Evolutionary conservation across 2,888 invertebrate genomes (phyloP).

Genomic region (Blastobasis lacticolella): DNA sequence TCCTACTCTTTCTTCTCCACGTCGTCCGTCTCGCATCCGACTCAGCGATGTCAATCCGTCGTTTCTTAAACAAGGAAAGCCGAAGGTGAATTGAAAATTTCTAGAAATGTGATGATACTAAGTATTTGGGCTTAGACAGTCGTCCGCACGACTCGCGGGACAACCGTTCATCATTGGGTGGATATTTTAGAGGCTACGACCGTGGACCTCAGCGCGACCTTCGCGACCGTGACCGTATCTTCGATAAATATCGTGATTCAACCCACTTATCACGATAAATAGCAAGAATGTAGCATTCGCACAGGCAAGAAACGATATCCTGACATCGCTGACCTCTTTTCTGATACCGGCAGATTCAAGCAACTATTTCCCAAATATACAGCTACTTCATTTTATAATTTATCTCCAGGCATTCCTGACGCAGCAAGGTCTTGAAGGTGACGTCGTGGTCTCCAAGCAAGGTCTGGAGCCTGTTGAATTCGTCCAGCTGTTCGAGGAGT

Average conservation of each 20-base stretch:
- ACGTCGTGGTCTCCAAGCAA: slow-evolving; percentile 76
- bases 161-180: slow-evolving; percentile 61
- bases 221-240: slow-evolving; percentile 70
- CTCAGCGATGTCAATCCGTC: too few species aligned
- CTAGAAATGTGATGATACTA: slow-evolving; percentile 28
- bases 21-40: too few species aligned
- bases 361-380: not conserved
- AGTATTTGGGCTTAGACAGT: slow-evolving; percentile 65
- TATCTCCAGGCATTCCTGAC: not conserved
- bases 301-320: not conserved
- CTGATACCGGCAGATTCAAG: not conserved
- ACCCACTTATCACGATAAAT: not conserved
- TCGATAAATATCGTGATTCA: not conserved
- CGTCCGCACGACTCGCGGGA: slow-evolving; percentile 60
- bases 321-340: not conserved
- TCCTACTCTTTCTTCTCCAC: too few species aligned
- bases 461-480: slow-evolving; percentile 80
- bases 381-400: not conserved
- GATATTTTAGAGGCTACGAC: slow-evolving; percentile 63
- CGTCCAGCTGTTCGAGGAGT: slow-evolving; percentile 78
- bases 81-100: too few species aligned
- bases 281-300: not conserved
- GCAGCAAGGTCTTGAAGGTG: slow-evolving; percentile 27
- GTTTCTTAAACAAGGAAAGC: too few species aligned
- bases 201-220: slow-evolving; percentile 72